Conservation (phyloP, 2,113 vertebrate genomes). For the Amblyornis subalaris region DNA sequence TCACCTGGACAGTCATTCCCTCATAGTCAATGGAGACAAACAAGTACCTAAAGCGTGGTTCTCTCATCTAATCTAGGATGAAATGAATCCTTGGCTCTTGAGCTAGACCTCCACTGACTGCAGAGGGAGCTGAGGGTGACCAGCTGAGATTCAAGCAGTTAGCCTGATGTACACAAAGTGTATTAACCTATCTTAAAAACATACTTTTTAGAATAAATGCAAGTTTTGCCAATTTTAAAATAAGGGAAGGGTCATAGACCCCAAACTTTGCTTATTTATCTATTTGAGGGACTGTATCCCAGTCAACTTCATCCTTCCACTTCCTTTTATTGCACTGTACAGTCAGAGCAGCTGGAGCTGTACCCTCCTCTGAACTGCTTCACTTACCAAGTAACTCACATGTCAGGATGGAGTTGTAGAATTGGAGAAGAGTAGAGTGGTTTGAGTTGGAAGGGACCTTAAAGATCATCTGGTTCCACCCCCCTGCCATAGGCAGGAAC, state of each 20-base stretch:
- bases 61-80: not conserved
- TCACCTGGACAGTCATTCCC: not conserved
- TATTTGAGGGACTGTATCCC: not conserved
- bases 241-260: not conserved
- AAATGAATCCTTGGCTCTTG: not conserved
- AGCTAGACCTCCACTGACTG: not conserved
- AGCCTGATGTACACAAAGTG: not conserved
- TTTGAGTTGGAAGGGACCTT: not conserved
- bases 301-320: not conserved
- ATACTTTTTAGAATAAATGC: not conserved
- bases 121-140: not conserved
- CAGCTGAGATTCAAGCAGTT: not conserved
- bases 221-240: not conserved
- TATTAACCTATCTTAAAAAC: not conserved
- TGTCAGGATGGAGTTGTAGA: not conserved
- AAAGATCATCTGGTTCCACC: not conserved
- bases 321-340: not conserved
- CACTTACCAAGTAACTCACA: not conserved
- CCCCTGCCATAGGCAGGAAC: not conserved
- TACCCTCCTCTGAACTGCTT: not conserved
- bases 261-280: not conserved
- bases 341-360: not conserved
- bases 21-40: not conserved
- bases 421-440: not conserved
- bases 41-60: not conserved